Evolutionary conservation across 1,140 invertebrate genomes (phyloP), one percentile per base, ranked within the genome.

Genomic region (Leptopilina clavipes): DNA sequence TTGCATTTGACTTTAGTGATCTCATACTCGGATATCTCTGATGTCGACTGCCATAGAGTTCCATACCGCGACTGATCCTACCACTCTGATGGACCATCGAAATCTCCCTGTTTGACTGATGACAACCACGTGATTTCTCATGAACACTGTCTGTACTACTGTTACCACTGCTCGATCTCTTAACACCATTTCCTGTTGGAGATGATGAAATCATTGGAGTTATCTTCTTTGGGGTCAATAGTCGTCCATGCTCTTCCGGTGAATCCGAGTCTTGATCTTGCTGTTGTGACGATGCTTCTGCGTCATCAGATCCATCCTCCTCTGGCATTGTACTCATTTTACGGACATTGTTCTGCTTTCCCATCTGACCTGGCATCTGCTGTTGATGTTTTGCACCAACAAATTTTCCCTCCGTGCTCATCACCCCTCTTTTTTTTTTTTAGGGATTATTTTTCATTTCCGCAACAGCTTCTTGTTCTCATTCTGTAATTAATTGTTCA

Each of bases 261-360:
- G 82, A 84, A 19, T 86, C 84, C 1, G 82, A 75, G 44, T 87
- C 86, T 37, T 71, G 82, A 54, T 87, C 82, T 59, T 72, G 52
- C 43, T 56, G 25, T 12, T 19, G 17, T 37, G 1, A 44, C 48
- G 22, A 56, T 6, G 59, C 19, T 44, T 89, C 86, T 17, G 81
- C 43, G 19, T 88, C 87, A 70, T 88, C 86, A 1, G 87, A 84
- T 17, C 80, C 79, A 12, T 87, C 84, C 74, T 89, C 88, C 65
- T 89, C 88, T 11, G 81, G 81, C 88, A 88, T 89, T 11, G 84
- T 86, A 71, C 86, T 89, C 88, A 89, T 89, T 76, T 88, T 88
- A 56, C 86, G 76, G 45, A 85, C 44, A n/a, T 72, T 75, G 43
- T 70, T 70, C 40, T 75, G 79, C 18, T 77, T 79, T 54, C 79